These are phyloP conservation scores for Crocuta crocuta DNA, from an alignment of 2,113 vertebrate genomes.

Conservation along the genomic window DNA sequence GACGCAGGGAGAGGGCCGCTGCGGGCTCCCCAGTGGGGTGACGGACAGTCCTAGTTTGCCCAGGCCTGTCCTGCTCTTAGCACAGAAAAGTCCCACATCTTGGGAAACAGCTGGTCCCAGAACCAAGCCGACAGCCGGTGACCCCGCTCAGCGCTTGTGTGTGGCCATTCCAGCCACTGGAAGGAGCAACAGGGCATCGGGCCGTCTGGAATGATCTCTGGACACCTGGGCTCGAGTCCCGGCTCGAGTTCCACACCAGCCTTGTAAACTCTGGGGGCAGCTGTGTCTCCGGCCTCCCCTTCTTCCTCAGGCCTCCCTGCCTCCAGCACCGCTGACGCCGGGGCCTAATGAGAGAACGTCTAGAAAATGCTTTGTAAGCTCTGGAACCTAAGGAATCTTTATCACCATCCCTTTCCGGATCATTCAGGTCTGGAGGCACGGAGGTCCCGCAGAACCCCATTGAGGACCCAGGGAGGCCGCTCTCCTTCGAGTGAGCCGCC, in stretches of 20 bases:
- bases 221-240: not conserved
- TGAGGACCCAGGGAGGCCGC: not conserved
- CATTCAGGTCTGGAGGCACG: not conserved
- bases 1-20: not conserved
- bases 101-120: not conserved
- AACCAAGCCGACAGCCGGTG: not conserved
- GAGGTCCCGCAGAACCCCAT: not conserved
- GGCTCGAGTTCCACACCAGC: not conserved
- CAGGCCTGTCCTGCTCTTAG: not conserved
- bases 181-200: not conserved
- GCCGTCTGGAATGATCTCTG: not conserved
- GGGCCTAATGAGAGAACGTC: not conserved
- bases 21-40: not conserved
- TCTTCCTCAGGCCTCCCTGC: not conserved
- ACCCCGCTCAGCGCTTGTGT: no score
- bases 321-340: rapidly evolving
- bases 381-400: slow-evolving; percentile 50
- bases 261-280: not conserved
- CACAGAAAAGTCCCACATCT: not conserved
- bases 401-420: not conserved
- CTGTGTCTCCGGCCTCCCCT: not conserved
- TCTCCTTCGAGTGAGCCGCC: not conserved
- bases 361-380: not conserved
- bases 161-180: not conserved
- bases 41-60: no score